Percentiles rank a stretch among this genome's conserved stretches.
Conservation (phyloP, 2,113 vertebrate species). For the Odontophorus gujanensis region DNA sequence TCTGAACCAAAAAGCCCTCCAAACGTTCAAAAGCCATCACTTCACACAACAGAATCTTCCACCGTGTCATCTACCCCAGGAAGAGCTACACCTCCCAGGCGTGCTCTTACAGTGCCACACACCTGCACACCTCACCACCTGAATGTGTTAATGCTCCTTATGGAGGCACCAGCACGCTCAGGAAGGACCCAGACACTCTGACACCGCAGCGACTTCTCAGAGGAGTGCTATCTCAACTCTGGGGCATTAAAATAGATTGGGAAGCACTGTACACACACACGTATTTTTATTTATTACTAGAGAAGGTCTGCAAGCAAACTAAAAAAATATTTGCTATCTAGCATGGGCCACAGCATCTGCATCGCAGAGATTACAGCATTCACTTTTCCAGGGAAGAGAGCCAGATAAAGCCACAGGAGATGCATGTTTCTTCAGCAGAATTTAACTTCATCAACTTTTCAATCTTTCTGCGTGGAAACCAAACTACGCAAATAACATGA, state of each 20-base stretch:
- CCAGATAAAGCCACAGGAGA: not conserved
- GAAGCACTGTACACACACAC: rapidly evolving
- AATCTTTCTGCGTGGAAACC: not conserved
- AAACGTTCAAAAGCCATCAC: not conserved
- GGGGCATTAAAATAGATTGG: not conserved
- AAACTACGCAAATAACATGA: not conserved
- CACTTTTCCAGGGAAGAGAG: not conserved
- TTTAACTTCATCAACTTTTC: not conserved
- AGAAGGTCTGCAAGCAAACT: not conserved
- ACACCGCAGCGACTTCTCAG: not conserved
- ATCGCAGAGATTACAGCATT: not conserved
- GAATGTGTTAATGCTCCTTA: not conserved
- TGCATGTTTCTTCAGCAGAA: not conserved
- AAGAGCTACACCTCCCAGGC: not conserved
- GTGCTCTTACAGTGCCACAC: not conserved
- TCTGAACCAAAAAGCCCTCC: not conserved
- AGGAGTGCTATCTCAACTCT: not conserved
- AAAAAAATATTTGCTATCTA: not conserved
- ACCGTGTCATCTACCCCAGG: not conserved
- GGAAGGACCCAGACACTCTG: not conserved
- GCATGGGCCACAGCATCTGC: not conserved
- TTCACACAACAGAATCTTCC: not conserved
- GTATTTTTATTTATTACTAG: not conserved
- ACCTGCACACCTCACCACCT: not conserved
- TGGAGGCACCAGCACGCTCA: not conserved